These are phyloP conservation scores for Xiphophorus couchianus DNA, from an alignment of 2,113 vertebrate species.

Conservation along the genomic window DNA sequence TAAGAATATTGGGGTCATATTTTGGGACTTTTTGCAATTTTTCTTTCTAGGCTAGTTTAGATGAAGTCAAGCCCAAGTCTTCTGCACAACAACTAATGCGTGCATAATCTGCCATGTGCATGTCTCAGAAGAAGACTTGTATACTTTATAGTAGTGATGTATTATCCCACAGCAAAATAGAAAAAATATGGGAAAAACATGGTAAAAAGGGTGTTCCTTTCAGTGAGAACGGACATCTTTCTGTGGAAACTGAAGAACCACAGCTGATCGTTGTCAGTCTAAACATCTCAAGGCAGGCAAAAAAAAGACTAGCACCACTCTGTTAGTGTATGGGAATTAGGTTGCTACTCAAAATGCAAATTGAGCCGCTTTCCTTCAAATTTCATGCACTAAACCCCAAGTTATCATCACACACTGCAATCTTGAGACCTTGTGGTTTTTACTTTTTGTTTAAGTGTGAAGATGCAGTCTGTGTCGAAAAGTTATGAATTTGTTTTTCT, in stretches of 20 bases:
- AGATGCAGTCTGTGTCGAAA: slow-evolving; percentile 3
- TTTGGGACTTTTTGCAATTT: not conserved
- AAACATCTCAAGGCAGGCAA: slow-evolving; percentile 8
- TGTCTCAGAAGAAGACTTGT: not conserved
- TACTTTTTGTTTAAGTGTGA: not conserved
- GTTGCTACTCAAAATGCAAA: slow-evolving; percentile 2
- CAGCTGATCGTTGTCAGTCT: slow-evolving; percentile 17
- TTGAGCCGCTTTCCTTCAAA: slow-evolving; percentile 13
- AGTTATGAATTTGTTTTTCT: not conserved
- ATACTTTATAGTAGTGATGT: not conserved
- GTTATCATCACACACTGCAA: slow-evolving; percentile 5
- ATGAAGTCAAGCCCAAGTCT: too few species aligned
- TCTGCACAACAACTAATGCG: too few species aligned
- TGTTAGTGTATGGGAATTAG: slow-evolving; percentile 23
- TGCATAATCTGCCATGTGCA: not conserved
- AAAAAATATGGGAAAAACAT: not conserved
- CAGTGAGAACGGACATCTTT: not conserved
- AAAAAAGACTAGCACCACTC: slow-evolving; percentile 12
- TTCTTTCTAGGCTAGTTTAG: too few species aligned
- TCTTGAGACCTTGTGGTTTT: slow-evolving; percentile 13
- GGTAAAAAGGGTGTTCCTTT: not conserved
- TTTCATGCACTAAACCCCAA: not conserved
- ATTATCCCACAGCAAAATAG: not conserved
- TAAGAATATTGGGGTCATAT: too few species aligned
- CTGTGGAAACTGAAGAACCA: slow-evolving; percentile 19